Base-by-base conservation (phyloP, 2,888 invertebrate species). In the Auanema freiburgensis region DNA sequence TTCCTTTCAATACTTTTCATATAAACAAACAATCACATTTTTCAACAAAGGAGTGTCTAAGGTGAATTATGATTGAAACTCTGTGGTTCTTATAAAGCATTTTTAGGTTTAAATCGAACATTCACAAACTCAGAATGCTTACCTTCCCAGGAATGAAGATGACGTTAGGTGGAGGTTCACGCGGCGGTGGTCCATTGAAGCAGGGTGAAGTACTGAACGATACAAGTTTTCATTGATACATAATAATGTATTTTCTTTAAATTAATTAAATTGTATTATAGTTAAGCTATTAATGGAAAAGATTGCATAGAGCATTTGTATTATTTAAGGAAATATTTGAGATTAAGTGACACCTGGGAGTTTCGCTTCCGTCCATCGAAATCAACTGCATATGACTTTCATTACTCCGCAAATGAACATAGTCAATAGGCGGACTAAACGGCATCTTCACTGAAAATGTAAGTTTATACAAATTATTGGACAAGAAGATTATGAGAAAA, bases 311-410 rank as follows among this genome's bases (percentile, higher is more conserved):
- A 33, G 33, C 33, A 33, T 33, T 33, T 33, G 3, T 33, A 5
- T 33, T 5, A 33, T 5, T 18, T 18, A 5, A 46, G 5, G 11
- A 46, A 18, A 46, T 18, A 2, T 23, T n/a, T 23, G 8, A 52
- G 16, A n/a, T 52, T 52, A n/a, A 52, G 52, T 23, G n/a, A n/a
- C 43, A 62, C 63, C 63, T 63, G 52, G 63, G 66, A 4, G 65
- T 67, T 56, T 75, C 75, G 14, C 66, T 57, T 50, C 69, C 67
- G 56, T 70, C 71, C 64, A 74, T 74, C 21, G 70, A 64, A 44
- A 77, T 77, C 53, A 77, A 59, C 65, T 77, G 74, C 73, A 75
- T 75, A 42, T 77, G 77, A 57, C 77, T 77, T 60, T 77, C 77
- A 49, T 75, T 77, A 57, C 67, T 69, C 54, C 68, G 62, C 59